These are phyloP conservation scores for Cotesia chilonis DNA, from an alignment of 1,140 invertebrate species.

Conservation along the genomic window DNA sequence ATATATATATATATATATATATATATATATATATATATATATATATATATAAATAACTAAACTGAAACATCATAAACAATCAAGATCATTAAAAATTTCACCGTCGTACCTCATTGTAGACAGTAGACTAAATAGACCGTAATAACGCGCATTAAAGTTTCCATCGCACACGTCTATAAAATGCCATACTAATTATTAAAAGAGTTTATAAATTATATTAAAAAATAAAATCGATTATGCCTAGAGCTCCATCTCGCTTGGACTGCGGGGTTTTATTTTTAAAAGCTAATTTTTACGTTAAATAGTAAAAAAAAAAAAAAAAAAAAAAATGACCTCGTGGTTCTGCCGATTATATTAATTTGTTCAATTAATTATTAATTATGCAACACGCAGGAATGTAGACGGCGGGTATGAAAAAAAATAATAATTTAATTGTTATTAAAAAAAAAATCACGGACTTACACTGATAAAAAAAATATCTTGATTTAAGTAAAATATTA, in stretches of 20 bases:
- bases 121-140: slow-evolving; percentile 12
- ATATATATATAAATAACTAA: not conserved
- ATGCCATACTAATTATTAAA: slow-evolving; percentile 14
- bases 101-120: not conserved
- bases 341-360: too few relatives aligned
- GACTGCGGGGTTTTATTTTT: slow-evolving; percentile 5
- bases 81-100: not conserved
- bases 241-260: slow-evolving; percentile 17
- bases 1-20: not conserved
- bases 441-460: too few relatives aligned
- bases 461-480: too few relatives aligned
- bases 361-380: too few relatives aligned
- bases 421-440: too few relatives aligned
- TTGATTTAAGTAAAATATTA: too few relatives aligned
- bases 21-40: too few relatives aligned
- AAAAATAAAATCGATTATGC: slow-evolving; percentile 10
- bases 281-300: slow-evolving; percentile 13
- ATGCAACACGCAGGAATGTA: too few relatives aligned
- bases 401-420: too few relatives aligned
- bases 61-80: not conserved
- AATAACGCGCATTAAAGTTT: slow-evolving; percentile 5
- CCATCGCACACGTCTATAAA: slow-evolving; percentile 18
- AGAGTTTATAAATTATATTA: not conserved
- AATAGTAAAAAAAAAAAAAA: too few relatives aligned
- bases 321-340: too few relatives aligned